phyloP scores from a whole-genome alignment of 2,888 invertebrate species.

The Drosophila birchii region DNA sequence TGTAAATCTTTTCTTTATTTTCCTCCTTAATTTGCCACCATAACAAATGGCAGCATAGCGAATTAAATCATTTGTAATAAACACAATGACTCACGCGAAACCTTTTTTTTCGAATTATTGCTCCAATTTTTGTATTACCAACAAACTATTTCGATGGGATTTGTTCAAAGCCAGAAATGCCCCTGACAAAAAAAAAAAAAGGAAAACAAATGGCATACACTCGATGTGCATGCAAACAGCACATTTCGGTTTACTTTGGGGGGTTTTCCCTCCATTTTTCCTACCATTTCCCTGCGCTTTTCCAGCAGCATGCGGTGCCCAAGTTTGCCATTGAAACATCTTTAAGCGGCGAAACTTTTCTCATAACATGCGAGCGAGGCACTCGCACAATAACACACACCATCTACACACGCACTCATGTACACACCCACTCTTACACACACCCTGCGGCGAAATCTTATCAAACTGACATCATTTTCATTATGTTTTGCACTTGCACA shows the following conservation, averaged over 20 bases:
- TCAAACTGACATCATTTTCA: slow-evolving; percentile 79
- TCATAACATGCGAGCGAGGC: slow-evolving; percentile 36
- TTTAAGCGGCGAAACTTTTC: slow-evolving; percentile 56
- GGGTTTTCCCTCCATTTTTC: slow-evolving; percentile 3
- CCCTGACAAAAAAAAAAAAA: slow-evolving; percentile 4
- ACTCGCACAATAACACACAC: slow-evolving; percentile 12
- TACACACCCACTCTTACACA: slow-evolving; percentile 7
- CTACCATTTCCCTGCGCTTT: neutral
- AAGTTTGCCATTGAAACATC: slow-evolving; percentile 35
- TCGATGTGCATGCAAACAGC: slow-evolving; percentile 33
- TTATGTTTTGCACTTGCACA: slow-evolving; percentile 75
- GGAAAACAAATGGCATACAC: slow-evolving; percentile 24
- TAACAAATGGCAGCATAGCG: neutral
- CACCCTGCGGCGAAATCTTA: slow-evolving; percentile 62
- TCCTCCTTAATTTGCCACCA: neutral
- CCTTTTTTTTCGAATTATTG: slow-evolving; percentile 16
- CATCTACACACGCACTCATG: neutral
- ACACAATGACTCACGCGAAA: slow-evolving; percentile 11
- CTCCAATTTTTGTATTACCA: slow-evolving; percentile 24
- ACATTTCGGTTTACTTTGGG: slow-evolving; percentile 8
- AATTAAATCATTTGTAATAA: slow-evolving; percentile 5
- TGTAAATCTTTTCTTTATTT: too few species aligned
- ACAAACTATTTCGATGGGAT: slow-evolving; percentile 16
- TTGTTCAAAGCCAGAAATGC: slow-evolving; percentile 9
- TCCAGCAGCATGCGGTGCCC: slow-evolving; percentile 16